phyloP scores from a whole-genome alignment of 1,140 invertebrate genomes.

The Drosophila lacteicornis region DNA sequence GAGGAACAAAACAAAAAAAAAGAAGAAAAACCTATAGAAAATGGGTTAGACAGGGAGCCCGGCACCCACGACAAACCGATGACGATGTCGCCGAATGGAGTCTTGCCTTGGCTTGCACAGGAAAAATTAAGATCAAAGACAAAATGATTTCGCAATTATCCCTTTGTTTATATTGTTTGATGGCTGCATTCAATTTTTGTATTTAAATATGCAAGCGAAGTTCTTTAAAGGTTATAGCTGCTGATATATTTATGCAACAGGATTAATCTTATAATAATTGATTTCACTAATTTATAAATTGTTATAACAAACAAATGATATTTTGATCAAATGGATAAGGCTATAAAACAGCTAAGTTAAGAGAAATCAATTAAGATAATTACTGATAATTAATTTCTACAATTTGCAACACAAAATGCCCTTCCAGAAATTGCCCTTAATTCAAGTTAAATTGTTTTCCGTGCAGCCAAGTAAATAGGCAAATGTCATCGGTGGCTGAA shows the following conservation, averaged over 20 bases:
- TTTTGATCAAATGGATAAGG: background rate
- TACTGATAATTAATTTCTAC: background rate
- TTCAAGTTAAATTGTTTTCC: background rate
- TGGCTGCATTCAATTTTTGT: background rate
- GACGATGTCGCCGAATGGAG: constrained; percentile 39
- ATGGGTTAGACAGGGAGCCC: constrained; percentile 12
- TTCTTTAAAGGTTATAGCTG: background rate
- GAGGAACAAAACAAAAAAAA: constrained; percentile 4
- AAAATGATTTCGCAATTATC: constrained; percentile 2
- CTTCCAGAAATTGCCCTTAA: background rate
- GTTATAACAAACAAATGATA: background rate
- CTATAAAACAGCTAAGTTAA: background rate
- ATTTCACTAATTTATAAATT: background rate
- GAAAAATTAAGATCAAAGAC: constrained; percentile 9
- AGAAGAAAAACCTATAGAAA: background rate
- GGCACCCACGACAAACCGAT: constrained; percentile 13
- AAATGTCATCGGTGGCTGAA: constrained; percentile 45
- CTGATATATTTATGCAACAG: background rate
- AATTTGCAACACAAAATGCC: background rate
- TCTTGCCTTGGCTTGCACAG: constrained; percentile 55
- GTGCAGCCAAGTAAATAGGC: constrained; percentile 65
- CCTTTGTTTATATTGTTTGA: background rate
- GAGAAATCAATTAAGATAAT: too few relatives aligned
- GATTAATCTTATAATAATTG: too few relatives aligned
- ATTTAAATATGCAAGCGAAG: background rate